Base-by-base conservation (phyloP, 37 sponge, comb jelly and placozoan species). In the Amphimedon queenslandica region DNA sequence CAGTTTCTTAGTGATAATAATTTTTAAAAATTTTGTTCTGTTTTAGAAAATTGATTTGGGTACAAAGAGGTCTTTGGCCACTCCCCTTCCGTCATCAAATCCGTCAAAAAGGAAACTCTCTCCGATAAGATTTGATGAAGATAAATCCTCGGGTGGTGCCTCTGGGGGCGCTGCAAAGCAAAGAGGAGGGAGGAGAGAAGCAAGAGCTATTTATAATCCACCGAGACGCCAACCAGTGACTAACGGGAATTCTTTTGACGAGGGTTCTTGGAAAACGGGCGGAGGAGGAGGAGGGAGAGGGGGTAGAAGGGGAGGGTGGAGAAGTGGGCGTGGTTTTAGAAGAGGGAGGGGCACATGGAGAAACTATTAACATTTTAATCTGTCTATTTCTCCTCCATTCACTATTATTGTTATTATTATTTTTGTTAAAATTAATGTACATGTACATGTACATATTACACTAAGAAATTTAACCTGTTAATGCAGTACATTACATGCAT, bases 61-160 rank as follows among this genome's bases (percentile, higher is more conserved):
- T n/a, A n/a, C n/a, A n/a, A 60, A 60, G 28, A 13, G 61, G 23
- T 60, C 61, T 60, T 57, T 68, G 37, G n/a, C 67, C 2, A 67
- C 51, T 0, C 53, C 53, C 53, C 65, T 71, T 13, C 58, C 79
- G 24, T 36, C 24, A 38, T 40, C 80, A 1, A 18, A 4, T 4
- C 58, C 63, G 40, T 55, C 37, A 10, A 84, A 80, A 27, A 70
- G 81, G 71, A 80, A 80, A 43, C 77, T 34, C 0, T 74, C 85
- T 71, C 77, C 87, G n/a, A 86, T 80, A 37, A 33, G 65, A 24
- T 80, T 82, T 55, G 77, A 71, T 21, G 53, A 18, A 47, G 13
- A 47, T 8, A 13, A 18, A 8, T 8, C 8, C 53, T 47, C 53
- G 8, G 8, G 8, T 8, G 53, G 53, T 18, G 13, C 37, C 11